A percentile compares a stretch with the other conserved stretches of the same genome.
These are phyloP conservation scores for Mystacornis crossleyi DNA, from an alignment of 2,113 vertebrate species.

Conservation along the genomic window DNA sequence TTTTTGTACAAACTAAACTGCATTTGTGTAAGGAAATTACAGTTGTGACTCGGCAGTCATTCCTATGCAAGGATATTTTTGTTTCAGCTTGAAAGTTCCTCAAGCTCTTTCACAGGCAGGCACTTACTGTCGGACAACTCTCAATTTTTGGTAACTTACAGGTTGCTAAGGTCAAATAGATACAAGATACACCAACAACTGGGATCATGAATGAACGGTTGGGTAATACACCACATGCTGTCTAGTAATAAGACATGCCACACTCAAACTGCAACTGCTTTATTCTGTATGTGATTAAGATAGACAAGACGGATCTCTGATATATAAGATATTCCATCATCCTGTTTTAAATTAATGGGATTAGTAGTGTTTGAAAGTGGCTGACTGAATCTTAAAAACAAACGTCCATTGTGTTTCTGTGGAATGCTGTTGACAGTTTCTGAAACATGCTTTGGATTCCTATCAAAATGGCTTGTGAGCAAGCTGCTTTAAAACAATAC, in stretches of 20 bases:
- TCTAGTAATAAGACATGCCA: neutral
- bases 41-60: neutral
- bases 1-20: neutral
- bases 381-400: constrained; percentile 67
- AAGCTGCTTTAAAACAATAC: constrained; percentile 78
- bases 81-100: neutral
- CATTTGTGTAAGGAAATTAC: neutral
- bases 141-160: constrained; percentile 5
- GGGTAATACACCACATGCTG: neutral
- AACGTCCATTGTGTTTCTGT: constrained; percentile 74
- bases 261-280: constrained; percentile 38
- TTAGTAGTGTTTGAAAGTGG: constrained; percentile 57
- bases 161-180: neutral
- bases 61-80: neutral
- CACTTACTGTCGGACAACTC: neutral
- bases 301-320: constrained; percentile 16
- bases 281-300: constrained; percentile 43
- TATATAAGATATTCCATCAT: constrained; percentile 28
- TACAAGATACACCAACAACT: neutral
- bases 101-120: neutral
- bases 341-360: constrained; percentile 61
- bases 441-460: constrained; percentile 83
- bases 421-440: constrained; percentile 80
- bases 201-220: neutral
- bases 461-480: constrained; percentile 75